Evolutionary conservation across 2,888 invertebrate species (phyloP).

Genomic region (Crossocerus cetratus): DNA sequence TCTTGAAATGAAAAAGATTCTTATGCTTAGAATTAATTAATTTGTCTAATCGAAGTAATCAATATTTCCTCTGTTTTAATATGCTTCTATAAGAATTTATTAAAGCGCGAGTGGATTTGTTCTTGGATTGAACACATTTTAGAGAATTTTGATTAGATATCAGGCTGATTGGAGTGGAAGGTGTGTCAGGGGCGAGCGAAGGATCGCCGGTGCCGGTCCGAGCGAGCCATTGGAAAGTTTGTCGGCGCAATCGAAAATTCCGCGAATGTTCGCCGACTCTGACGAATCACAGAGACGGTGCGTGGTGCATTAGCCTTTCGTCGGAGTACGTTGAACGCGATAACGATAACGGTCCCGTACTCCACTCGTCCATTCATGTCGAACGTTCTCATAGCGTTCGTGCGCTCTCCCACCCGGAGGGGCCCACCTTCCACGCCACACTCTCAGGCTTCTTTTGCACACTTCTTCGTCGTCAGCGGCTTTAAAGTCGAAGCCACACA

Average conservation of each 20-base stretch:
- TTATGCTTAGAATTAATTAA: too few relatives aligned
- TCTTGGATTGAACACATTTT: too few relatives aligned
- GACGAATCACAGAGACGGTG: not conserved
- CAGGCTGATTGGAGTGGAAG: too few relatives aligned
- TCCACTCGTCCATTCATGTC: constrained; percentile 50
- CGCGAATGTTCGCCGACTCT: constrained; percentile 1
- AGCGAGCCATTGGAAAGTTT: constrained; percentile 24
- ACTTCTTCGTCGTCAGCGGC: not conserved
- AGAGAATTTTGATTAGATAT: too few relatives aligned
- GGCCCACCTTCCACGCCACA: not conserved
- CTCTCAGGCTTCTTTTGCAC: not conserved
- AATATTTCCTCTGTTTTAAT: too few relatives aligned
- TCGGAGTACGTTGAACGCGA: constrained; percentile 27
- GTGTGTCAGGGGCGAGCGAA: too few relatives aligned
- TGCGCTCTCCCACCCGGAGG: constrained; percentile 21
- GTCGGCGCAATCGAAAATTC: constrained; percentile 4
- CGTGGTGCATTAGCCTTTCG: constrained; percentile 12
- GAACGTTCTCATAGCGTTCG: constrained; percentile 47
- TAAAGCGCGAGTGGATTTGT: too few relatives aligned
- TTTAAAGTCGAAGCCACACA: not conserved
- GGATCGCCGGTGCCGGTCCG: too few relatives aligned
- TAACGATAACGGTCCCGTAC: constrained; percentile 54
- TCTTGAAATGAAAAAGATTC: too few relatives aligned
- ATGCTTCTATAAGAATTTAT: too few relatives aligned
- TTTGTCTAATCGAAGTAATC: too few relatives aligned